Evolutionary conservation across 92 coral and sea anemone genomes (phyloP).

Genomic region (Zoanthus solanderi): DNA sequence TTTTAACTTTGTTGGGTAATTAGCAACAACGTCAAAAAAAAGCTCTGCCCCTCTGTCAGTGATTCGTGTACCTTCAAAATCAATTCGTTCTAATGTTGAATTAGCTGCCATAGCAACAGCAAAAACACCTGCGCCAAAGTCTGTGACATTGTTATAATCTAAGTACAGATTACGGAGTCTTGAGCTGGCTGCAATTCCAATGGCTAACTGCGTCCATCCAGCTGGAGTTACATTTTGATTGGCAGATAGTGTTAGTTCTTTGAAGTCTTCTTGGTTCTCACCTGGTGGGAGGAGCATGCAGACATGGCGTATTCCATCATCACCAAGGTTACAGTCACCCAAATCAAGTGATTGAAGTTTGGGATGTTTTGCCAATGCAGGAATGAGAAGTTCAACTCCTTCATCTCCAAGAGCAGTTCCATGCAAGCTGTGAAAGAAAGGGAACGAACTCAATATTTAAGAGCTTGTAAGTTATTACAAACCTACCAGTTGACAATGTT

Average conservation of each 20-base stretch:
- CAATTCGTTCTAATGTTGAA: constrained; percentile 78
- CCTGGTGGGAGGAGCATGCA: constrained; percentile 83
- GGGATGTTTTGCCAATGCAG: constrained; percentile 86
- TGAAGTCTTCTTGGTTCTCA: constrained; percentile 71
- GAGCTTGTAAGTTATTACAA: not conserved
- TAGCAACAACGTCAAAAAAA: constrained; percentile 79
- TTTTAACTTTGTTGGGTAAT: constrained; percentile 82
- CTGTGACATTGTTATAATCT: constrained; percentile 89
- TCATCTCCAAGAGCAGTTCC: constrained; percentile 93
- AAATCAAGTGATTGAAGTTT: constrained; percentile 88
- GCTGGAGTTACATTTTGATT: constrained; percentile 78
- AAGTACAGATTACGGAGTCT: constrained; percentile 74
- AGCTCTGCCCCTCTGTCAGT: constrained; percentile 90
- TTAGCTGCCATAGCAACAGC: constrained; percentile 97
- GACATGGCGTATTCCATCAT: constrained; percentile 88
- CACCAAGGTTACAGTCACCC: constrained; percentile 95
- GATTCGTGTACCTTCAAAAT: constrained; percentile 92
- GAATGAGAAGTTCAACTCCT: constrained; percentile 84
- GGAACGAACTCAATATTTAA: not conserved
- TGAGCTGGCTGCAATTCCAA: constrained; percentile 95
- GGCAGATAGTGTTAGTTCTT: constrained; percentile 89
- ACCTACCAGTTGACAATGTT: not conserved
- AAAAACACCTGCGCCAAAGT: constrained; percentile 93
- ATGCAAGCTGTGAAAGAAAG: constrained; percentile 73
- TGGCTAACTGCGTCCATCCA: constrained; percentile 96